Base-by-base conservation (phyloP, 2,797 vertebrate genomes). In the Heterohyrax brucei region DNA sequence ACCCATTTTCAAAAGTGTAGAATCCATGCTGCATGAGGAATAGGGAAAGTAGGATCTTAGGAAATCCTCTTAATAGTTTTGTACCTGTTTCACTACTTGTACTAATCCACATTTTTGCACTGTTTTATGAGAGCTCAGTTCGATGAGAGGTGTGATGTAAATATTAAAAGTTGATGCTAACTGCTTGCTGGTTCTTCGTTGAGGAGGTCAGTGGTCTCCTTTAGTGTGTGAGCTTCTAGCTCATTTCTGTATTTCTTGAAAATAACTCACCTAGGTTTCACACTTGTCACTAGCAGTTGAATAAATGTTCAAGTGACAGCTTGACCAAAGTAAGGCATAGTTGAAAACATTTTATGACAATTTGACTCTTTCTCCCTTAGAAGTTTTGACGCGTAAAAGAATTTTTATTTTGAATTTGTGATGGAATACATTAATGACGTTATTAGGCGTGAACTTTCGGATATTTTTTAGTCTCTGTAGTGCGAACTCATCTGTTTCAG, bases 301-400 rank as follows among this genome's bases (percentile, higher is more conserved):
- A 86, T 95, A 92, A 87, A 76, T 82, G 56, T 46, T 96, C 93
- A 77, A 83, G 56, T 66, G 83, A 89, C 77, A 95, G 50, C 28
- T 75, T 70, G 24, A 14, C 5, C n/a, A 83, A 90, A 90, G 61
- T 21, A 30, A 89, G 82, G 44, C 30, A 18, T n/a, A 48, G 12
- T 82, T 84, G 53, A 88, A 94, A 73, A 33, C 75, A 9, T 90
- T 81, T 68, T 87, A 26, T 48, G 16, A 62, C 82, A 86, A 39
- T 87, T 81, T 88, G 82, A 56, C 56, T 89, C 64, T 85, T 93
- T 86, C 16, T 92, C 8, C 13, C 39, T 82, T 46, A 18, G 30
- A 93, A 28, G 64, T 97, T 97, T 96, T 94, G 48, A 94, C 64
- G 50, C 24, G 66, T 80, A 53, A 79, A 80, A 96, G 12, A 77